These are phyloP conservation scores for Pseudobourletiella spinata DNA, from an alignment of 1,140 invertebrate species.

Conservation along the genomic window DNA sequence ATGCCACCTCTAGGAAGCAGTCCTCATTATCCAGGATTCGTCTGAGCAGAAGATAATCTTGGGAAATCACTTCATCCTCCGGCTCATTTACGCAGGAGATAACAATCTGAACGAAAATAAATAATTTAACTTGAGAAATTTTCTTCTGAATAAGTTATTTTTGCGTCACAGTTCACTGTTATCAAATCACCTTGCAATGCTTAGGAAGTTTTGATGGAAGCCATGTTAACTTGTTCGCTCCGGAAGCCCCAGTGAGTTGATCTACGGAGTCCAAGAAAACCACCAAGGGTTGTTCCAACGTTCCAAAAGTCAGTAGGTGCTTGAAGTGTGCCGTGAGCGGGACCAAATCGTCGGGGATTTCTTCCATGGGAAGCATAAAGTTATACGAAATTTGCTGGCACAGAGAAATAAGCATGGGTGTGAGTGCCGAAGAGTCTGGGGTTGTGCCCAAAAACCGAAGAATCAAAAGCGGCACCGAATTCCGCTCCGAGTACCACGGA, in stretches of 20 bases:
- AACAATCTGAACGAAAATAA: constrained; percentile 55
- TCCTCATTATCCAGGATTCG: constrained; percentile 83
- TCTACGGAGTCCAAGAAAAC: constrained; percentile 89
- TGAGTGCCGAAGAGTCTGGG: constrained; percentile 88
- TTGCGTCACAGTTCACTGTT: background rate
- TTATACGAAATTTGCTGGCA: constrained; percentile 96
- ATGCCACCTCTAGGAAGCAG: constrained; percentile 85
- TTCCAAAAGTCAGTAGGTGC: constrained; percentile 74
- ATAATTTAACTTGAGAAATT: background rate
- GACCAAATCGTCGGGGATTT: constrained; percentile 90
- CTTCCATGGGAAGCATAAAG: constrained; percentile 82
- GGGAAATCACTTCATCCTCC: constrained; percentile 71
- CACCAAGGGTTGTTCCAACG: constrained; percentile 67
- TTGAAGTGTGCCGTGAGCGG: constrained; percentile 94
- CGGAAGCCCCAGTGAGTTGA: constrained; percentile 86
- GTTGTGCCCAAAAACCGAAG: constrained; percentile 93
- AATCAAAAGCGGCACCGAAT: constrained; percentile 69
- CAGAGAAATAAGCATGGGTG: constrained; percentile 87
- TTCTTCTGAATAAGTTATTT: background rate
- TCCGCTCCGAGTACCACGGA: constrained; percentile 23
- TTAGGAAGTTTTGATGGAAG: constrained; percentile 78
- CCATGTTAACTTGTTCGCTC: constrained; percentile 94
- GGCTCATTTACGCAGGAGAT: constrained; percentile 81
- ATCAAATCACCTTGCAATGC: constrained; percentile 91
- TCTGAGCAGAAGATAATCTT: constrained; percentile 73